Base-by-base conservation (phyloP, 2,888 invertebrate genomes). In the Pristionchus maxplancki region DNA sequence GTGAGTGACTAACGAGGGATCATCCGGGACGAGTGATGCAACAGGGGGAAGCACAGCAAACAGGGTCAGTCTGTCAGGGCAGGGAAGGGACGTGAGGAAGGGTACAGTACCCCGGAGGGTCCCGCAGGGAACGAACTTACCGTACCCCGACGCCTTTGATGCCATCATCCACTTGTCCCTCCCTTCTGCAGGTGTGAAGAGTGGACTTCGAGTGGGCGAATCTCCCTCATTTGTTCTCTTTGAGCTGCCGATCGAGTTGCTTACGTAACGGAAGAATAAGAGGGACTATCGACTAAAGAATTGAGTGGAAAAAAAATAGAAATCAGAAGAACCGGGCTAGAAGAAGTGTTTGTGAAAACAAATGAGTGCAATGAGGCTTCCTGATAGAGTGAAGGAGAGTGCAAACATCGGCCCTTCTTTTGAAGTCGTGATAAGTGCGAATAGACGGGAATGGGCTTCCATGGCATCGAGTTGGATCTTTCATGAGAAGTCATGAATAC, bases 91-190 rank as follows among this genome's bases (percentile, higher is more conserved):
- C 20, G 31, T 1, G 11, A 31, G 28, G 28, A 1, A 37, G 71
- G n/a, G 34, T 40, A 71, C 37, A 28, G 71, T 64, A 71, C 20
- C 58, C n/a, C 3, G n/a, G 0, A 0, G 58, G 58, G 58, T 58
- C n/a, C 24, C 58, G 9, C 9, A n/a, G 20, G 58, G n/a, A 58
- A 58, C n/a, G 9, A 3, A 6, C 37, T 40, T 71, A 71, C 71
- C 6, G 71, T 71, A 71, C 15, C 71, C 5, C 0, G 15, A 20
- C 13, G 37, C 37, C 71, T 71, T 71, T 71, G 71, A 71, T 71
- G 71, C 37, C 71, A 71, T 71, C 71, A 71, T 71, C 71, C 71
- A 71, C 71, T 71, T 71, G 71, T 37, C 15, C 8, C 71, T 44
- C 44, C 44, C 44, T 44, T 44, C 44, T 71, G 37, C 71, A 71